Evolutionary conservation across 1,140 invertebrate genomes (phyloP).

Genomic region (Bathynomus jamesi): DNA sequence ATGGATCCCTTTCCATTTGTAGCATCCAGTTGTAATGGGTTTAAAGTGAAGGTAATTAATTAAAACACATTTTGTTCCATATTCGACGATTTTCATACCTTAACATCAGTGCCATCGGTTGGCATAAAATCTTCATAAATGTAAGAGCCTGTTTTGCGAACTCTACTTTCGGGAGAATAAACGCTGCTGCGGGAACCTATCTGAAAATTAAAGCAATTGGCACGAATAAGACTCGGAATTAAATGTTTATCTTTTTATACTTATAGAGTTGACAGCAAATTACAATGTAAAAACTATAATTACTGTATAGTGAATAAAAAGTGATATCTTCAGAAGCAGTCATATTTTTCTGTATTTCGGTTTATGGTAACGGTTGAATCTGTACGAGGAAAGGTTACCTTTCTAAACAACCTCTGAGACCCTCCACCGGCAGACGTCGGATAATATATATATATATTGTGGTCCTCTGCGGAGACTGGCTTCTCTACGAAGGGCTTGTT

Average conservation of each 20-base stretch:
- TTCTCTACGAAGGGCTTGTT: conserved; percentile 99
- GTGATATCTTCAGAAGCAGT: too few relatives aligned
- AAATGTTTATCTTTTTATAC: too few relatives aligned
- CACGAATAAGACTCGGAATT: conserved; percentile 16
- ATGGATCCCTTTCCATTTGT: too few relatives aligned
- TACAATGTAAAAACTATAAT: too few relatives aligned
- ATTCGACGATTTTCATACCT: too few relatives aligned
- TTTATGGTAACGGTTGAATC: too few relatives aligned
- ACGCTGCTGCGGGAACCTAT: conserved; percentile 97
- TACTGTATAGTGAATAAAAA: too few relatives aligned
- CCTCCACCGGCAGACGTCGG: conserved; percentile 87
- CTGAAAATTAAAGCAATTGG: conserved; percentile 52
- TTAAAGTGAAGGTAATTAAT: background rate
- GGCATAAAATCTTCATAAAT: conserved; percentile 99
- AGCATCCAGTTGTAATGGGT: too few relatives aligned
- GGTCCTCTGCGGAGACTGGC: conserved; percentile 95
- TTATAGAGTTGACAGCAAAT: too few relatives aligned
- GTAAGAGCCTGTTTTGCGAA: conserved; percentile 93
- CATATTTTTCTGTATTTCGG: too few relatives aligned
- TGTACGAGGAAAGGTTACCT: too few relatives aligned
- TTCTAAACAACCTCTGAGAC: conserved; percentile 35
- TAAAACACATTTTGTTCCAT: too few relatives aligned
- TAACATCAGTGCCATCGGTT: conserved; percentile 92
- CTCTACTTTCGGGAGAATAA: conserved; percentile 91
- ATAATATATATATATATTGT: conserved; percentile 99